Conservation (phyloP, 2,797 vertebrate species). For the Hafferia zeledoni region DNA sequence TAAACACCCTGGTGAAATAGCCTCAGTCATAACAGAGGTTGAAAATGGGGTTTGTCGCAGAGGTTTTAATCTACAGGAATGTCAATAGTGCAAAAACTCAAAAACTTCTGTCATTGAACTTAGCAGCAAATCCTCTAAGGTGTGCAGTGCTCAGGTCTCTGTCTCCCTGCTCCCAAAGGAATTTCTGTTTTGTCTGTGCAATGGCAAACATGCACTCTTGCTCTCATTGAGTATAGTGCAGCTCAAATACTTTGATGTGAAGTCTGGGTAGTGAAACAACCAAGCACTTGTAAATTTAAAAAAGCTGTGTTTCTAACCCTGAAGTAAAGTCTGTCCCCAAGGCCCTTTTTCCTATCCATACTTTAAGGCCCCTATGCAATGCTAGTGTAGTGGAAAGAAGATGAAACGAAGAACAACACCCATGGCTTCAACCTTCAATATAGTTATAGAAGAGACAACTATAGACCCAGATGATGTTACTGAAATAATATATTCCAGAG, state of each 20-base stretch:
- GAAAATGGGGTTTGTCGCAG: neutral
- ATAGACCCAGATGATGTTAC: neutral
- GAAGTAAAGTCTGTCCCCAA: neutral
- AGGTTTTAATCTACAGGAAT: neutral
- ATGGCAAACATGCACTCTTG: neutral
- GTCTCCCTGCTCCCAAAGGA: neutral
- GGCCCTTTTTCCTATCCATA: neutral
- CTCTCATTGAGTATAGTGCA: neutral
- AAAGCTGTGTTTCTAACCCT: neutral
- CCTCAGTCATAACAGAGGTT: neutral
- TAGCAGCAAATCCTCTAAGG: neutral
- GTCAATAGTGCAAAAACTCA: neutral
- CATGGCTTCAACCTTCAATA: neutral
- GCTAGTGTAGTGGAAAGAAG: neutral
- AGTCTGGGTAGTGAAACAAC: neutral
- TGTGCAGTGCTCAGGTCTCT: neutral
- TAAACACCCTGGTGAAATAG: neutral
- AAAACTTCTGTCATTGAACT: neutral
- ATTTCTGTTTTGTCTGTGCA: neutral
- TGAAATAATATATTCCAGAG: constrained; percentile 39
- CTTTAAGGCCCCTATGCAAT: neutral
- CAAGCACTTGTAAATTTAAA: neutral
- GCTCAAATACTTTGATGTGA: constrained; percentile 30
- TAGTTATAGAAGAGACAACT: neutral
- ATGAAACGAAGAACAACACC: neutral